Evolutionary conservation across 1,140 invertebrate genomes (phyloP).

Genomic region (Trissolcus basalis): DNA sequence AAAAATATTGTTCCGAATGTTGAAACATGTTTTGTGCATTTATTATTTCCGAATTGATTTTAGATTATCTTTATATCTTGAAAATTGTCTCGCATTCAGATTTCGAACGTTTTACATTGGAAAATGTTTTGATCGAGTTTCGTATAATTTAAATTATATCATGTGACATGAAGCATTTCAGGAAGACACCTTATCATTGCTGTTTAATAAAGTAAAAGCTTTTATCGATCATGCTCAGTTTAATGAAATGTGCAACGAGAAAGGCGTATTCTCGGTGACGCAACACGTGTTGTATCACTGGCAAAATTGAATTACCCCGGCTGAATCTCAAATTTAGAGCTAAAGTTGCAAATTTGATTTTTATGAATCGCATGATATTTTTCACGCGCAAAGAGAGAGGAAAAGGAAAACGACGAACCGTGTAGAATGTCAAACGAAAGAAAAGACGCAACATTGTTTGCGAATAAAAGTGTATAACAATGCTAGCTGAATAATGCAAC

Average conservation of each 20-base stretch:
- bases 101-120: too few species aligned
- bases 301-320: not conserved
- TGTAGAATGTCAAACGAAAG: constrained; percentile 8
- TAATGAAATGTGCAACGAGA: constrained; percentile 23
- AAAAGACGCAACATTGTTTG: constrained; percentile 10
- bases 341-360: not conserved
- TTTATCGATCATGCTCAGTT: constrained; percentile 21
- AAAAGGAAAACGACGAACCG: not conserved
- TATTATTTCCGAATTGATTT: too few species aligned
- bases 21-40: too few species aligned
- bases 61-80: too few species aligned
- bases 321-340: not conserved
- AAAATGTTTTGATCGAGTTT: too few species aligned
- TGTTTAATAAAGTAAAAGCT: constrained; percentile 39
- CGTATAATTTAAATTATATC: not conserved
- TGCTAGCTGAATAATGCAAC: constrained; percentile 41
- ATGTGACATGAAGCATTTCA: not conserved
- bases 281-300: not conserved
- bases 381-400: not conserved
- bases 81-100: too few species aligned
- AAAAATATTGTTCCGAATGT: too few species aligned
- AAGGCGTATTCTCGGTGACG: not conserved
- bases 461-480: constrained; percentile 32
- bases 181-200: constrained; percentile 10
- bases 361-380: too few species aligned